Percentiles rank a stretch among this genome's conserved stretches.
Conservation (phyloP, 2,113 vertebrate genomes). For the Corythoichthys intestinalis region DNA sequence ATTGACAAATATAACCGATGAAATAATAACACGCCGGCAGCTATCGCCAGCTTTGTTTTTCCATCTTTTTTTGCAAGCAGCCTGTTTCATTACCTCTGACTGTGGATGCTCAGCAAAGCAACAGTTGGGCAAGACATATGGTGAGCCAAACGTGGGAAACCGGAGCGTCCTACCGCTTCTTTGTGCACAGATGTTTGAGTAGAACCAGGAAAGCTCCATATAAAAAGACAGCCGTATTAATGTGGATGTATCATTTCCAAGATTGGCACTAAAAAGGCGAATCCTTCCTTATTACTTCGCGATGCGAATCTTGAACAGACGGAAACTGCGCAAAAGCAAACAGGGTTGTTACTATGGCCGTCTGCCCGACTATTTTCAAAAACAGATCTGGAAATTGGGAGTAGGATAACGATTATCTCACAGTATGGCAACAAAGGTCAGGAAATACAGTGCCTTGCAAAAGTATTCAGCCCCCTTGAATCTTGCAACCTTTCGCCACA, state of each 20-base stretch:
- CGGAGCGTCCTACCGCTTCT: constrained; percentile 51
- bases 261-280: constrained; percentile 20
- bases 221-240: constrained; percentile 37
- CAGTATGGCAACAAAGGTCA: no score
- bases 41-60: constrained; percentile 13
- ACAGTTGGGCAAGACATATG: constrained; percentile 64
- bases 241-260: constrained; percentile 19
- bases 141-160: constrained; percentile 47
- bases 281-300: constrained; percentile 19
- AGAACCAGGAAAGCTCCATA: constrained; percentile 19
- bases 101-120: constrained; percentile 44
- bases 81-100: constrained; percentile 37
- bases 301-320: background rate
- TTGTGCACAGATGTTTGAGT: constrained; percentile 60
- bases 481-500: no score
- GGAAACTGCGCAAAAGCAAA: background rate
- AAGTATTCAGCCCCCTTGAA: no score
- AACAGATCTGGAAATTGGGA: background rate
- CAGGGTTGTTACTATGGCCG: background rate
- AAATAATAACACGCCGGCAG: background rate
- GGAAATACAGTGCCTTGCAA: no score
- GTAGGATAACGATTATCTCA: background rate
- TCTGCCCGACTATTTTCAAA: background rate
- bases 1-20: background rate
- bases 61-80: constrained; percentile 11